A percentile compares a stretch with the other conserved stretches of the same genome.
Conservation (phyloP, 1,140 invertebrate genomes). For the Physella acuta region DNA sequence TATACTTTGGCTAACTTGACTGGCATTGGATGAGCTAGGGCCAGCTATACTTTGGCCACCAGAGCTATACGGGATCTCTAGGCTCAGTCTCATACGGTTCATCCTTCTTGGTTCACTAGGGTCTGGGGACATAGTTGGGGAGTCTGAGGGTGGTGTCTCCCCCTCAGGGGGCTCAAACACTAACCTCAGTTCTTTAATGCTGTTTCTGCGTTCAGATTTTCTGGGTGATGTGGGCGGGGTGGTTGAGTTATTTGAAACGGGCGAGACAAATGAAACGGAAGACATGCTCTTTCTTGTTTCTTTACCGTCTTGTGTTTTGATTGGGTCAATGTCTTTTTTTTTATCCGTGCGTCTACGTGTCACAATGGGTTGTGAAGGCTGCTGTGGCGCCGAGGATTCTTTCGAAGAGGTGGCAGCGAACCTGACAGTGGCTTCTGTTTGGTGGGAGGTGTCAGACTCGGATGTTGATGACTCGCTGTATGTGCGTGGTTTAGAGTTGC, state of each 20-base stretch:
- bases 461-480: constrained; percentile 51
- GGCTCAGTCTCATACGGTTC: constrained; percentile 36
- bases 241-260: constrained; percentile 1
- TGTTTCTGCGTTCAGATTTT: constrained; percentile 42
- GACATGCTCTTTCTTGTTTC: background rate
- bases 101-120: constrained; percentile 23
- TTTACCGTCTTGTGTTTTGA: background rate
- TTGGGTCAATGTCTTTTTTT: background rate
- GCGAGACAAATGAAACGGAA: constrained; percentile 16
- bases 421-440: constrained; percentile 17
- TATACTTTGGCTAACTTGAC: no score
- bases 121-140: constrained; percentile 12
- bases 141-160: constrained; percentile 21
- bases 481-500: constrained; percentile 37
- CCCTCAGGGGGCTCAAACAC: constrained; percentile 37
- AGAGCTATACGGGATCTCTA: constrained; percentile 38
- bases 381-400: background rate
- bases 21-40: background rate
- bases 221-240: constrained; percentile 10
- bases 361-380: background rate
- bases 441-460: constrained; percentile 37
- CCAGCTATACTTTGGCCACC: background rate
- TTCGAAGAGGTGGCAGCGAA: background rate
- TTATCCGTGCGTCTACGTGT: background rate
- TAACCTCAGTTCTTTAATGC: constrained; percentile 52